These are phyloP conservation scores for Ophraella communa DNA, from an alignment of 2,888 invertebrate genomes.

Conservation along the genomic window DNA sequence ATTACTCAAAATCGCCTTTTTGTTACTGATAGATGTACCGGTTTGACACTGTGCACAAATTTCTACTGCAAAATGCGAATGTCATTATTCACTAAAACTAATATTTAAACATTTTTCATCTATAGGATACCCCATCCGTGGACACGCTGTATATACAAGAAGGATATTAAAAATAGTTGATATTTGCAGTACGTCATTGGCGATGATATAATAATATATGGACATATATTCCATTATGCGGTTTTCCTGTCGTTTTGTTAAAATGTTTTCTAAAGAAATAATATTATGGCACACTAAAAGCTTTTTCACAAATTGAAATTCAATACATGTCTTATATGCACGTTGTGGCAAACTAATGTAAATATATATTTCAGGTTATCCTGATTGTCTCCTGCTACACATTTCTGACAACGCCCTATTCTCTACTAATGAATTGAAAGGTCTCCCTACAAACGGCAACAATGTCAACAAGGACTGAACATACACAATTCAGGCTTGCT, in stretches of 20 bases:
- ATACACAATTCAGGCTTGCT: slow-evolving; percentile 55
- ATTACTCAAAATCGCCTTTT: no score
- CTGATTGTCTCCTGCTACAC: slow-evolving; percentile 42
- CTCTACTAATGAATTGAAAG: slow-evolving; percentile 59
- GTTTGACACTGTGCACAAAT: no score
- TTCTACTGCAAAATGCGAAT: no score
- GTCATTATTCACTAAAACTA: no score
- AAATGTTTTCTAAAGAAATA: not conserved
- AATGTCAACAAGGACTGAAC: slow-evolving; percentile 56
- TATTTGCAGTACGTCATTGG: no score
- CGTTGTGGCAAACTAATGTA: slow-evolving; percentile 46
- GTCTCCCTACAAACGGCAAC: slow-evolving; percentile 55
- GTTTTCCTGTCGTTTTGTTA: not conserved
- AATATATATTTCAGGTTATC: slow-evolving; percentile 55
- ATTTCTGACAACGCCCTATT: slow-evolving; percentile 41
- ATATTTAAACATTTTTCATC: no score
- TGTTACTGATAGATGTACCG: no score
- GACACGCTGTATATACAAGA: no score
- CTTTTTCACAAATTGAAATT: slow-evolving; percentile 53
- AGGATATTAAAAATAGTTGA: no score
- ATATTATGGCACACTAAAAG: slow-evolving; percentile 27
- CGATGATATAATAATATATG: not conserved
- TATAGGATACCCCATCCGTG: no score
- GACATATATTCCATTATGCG: not conserved
- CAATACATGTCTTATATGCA: slow-evolving; percentile 39